Base-by-base conservation (phyloP, 2,113 vertebrate genomes). In the Chroicocephalus ridibundus region DNA sequence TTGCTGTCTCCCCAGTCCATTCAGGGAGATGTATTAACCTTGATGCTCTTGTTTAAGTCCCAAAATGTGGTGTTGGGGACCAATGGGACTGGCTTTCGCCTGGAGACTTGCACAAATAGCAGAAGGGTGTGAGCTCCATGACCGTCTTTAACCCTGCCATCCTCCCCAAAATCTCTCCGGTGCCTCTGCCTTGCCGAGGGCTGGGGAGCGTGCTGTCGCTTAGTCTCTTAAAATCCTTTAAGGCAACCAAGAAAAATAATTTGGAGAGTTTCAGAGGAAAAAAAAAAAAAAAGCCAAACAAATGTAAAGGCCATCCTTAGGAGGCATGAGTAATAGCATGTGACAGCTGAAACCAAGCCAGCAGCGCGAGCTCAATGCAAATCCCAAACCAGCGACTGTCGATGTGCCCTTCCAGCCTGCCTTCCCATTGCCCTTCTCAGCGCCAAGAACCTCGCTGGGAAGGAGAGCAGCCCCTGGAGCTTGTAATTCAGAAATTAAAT, bases 341-440 rank as follows among this genome's bases (percentile, higher is more conserved):
- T 84, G 88, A 76, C 61, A 79, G 91, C 77, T 91, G 57, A 69
- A 71, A 93, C 58, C 5, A 11, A 93, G 94, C 77, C 86, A 88
- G 72, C 80, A 51, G n/a, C 0, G 0, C 1, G 0, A 68, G 88
- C 76, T 31, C 70, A 26, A 21, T 0, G 0, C 0, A 0, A 66
- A 15, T 58, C 77, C 77, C 66, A 72, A 47, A 54, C 21, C 10
- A 19, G 36, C 2, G 0, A 77, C 44, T 3, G 0, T 38, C 4
- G 1, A 13, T 24, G 44, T 15, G 34, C 51, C 55, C 51, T 69
- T 69, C n/a, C 68, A 81, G 90, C 82, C 21, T 32, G n/a, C 38
- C 66, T 38, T 34, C 54, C 47, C 36, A 13, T 51, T 0, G 1
- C 22, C 55, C 34, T 12, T 25, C 61, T 36, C 34, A 2, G 0